phyloP scores from a whole-genome alignment of 2,797 vertebrate species.

The Sebastes matsubarae region DNA sequence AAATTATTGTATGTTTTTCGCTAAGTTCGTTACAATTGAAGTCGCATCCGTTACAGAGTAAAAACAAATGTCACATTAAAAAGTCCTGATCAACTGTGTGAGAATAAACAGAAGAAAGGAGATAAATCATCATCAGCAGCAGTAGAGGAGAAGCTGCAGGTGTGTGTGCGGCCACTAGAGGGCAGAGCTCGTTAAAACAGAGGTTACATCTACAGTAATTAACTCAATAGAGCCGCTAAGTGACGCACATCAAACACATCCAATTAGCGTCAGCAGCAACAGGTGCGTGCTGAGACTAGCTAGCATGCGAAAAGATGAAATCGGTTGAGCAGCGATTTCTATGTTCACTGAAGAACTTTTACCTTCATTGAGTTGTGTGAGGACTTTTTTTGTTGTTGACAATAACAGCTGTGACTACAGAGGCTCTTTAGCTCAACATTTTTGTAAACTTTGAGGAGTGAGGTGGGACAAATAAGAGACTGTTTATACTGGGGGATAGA shows the following conservation, averaged over 20 bases:
- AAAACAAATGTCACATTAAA: no score
- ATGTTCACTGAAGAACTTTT: not conserved
- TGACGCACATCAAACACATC: not conserved
- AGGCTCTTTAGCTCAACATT: not conserved
- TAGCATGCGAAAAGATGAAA: not conserved
- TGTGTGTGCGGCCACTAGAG: not conserved
- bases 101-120: not conserved
- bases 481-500: no score
- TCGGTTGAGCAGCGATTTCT: not conserved
- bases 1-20: not conserved
- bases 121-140: rapidly evolving
- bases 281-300: not conserved
- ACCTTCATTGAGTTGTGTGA: not conserved
- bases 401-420: not conserved
- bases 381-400: not conserved
- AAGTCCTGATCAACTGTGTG: not conserved
- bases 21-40: no score
- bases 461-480: not conserved
- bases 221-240: not conserved
- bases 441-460: not conserved
- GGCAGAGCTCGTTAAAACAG: not conserved
- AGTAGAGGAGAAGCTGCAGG: not conserved
- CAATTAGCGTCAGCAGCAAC: not conserved
- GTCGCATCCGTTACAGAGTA: no score
- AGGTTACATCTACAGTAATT: not conserved